These are phyloP conservation scores for Myxocyprinus asiaticus DNA, from an alignment of 2,113 vertebrate species.

Conservation along the genomic window DNA sequence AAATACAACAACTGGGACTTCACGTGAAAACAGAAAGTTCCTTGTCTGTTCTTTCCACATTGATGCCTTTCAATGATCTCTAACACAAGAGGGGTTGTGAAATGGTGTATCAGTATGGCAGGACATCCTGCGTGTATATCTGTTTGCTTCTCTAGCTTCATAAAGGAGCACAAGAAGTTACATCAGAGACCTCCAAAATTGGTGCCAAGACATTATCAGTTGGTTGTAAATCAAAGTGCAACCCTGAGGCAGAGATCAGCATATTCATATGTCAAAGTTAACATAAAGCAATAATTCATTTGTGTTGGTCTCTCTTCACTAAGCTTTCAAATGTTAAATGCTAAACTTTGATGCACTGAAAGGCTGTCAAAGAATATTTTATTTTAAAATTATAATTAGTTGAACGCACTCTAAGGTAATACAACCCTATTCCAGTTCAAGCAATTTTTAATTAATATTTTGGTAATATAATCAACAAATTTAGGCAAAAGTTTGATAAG, in stretches of 20 bases:
- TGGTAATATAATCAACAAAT: too few relatives aligned
- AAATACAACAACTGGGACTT: too few relatives aligned
- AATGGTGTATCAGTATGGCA: background rate
- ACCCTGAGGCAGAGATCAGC: conserved; percentile 46
- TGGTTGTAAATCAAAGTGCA: conserved; percentile 46
- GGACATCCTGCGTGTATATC: background rate
- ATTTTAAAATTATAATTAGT: too few relatives aligned
- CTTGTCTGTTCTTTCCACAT: too few relatives aligned
- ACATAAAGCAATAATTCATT: conserved; percentile 42
- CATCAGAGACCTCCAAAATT: conserved; percentile 6
- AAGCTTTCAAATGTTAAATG: background rate
- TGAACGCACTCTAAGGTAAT: too few relatives aligned
- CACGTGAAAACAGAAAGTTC: too few relatives aligned
- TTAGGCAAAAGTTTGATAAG: too few relatives aligned
- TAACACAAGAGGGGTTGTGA: background rate
- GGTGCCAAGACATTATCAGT: conserved; percentile 22
- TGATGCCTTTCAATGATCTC: too few relatives aligned
- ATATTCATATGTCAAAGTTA: conserved; percentile 49
- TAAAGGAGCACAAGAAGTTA: conserved; percentile 11
- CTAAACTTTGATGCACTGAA: background rate
- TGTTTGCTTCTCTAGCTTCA: background rate
- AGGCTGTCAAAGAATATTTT: too few relatives aligned
- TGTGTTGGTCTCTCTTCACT: conserved; percentile 15
- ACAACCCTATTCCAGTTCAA: too few relatives aligned
- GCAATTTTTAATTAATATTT: too few relatives aligned